These are phyloP conservation scores for Tympanuchus pallidicinctus DNA, from an alignment of 2,113 vertebrate genomes.

Conservation along the genomic window DNA sequence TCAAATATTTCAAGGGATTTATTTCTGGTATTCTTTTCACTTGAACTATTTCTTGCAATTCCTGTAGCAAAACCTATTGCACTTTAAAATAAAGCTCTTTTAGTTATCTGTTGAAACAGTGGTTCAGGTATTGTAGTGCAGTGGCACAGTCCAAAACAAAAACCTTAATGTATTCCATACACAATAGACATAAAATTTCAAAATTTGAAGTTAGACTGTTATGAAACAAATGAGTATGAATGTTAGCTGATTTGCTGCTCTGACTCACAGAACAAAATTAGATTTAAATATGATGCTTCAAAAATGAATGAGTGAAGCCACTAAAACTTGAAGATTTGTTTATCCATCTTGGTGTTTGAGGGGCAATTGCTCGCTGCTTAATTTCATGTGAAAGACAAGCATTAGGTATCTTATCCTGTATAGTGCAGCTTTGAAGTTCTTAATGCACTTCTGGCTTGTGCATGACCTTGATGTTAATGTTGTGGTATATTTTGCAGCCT, in stretches of 20 bases:
- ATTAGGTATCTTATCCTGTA: neutral
- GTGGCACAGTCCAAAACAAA: neutral
- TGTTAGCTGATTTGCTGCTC: neutral
- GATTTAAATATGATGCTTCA: neutral
- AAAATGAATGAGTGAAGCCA: neutral
- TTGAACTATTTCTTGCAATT: neutral
- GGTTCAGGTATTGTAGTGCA: neutral
- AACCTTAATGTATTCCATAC: neutral
- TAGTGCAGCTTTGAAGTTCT: neutral
- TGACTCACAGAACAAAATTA: neutral
- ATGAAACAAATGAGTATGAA: neutral
- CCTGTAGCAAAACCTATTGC: neutral
- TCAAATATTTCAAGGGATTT: neutral
- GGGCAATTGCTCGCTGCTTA: neutral
- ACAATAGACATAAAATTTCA: neutral
- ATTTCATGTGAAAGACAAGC: neutral
- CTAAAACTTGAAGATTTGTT: neutral
- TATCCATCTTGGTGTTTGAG: neutral
- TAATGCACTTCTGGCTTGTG: neutral
- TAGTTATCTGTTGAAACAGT: neutral
- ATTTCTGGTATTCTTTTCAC: neutral
- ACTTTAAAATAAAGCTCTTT: constrained; percentile 29
- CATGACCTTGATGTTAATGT: neutral
- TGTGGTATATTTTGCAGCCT: neutral
- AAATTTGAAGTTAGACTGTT: neutral